phyloP scores from a whole-genome alignment of 1,140 invertebrate species.

The Drosophila neocordata region DNA sequence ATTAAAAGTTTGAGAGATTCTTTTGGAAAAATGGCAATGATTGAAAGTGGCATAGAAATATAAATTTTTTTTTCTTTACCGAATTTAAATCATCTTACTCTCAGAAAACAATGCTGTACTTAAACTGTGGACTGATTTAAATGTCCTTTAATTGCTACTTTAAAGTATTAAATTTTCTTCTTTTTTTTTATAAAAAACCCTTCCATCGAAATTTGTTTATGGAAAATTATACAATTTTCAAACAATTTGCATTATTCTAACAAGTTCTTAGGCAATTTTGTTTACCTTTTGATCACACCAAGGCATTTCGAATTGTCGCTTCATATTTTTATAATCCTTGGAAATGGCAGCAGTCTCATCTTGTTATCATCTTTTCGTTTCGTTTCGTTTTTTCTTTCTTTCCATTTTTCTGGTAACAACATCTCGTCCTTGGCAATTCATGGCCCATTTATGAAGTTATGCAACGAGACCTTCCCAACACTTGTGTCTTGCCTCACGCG shows the following conservation, averaged over 20 bases:
- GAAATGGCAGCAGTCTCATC: conserved; percentile 11
- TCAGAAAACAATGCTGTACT: no score
- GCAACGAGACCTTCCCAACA: conserved; percentile 13
- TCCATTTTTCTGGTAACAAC: no score
- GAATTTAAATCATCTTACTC: no score
- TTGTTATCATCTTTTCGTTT: conserved; percentile 5
- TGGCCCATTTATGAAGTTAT: conserved; percentile 47
- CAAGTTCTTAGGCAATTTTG: neutral
- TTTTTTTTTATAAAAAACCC: neutral
- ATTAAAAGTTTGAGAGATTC: neutral
- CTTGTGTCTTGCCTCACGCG: conserved; percentile 24
- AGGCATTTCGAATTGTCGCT: conserved; percentile 5
- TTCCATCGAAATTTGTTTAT: neutral
- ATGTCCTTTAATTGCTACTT: no score
- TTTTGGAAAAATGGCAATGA: no score
- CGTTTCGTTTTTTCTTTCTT: no score
- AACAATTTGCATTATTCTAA: neutral
- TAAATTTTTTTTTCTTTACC: no score
- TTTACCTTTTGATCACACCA: neutral
- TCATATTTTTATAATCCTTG: conserved; percentile 3
- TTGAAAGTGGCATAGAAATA: no score
- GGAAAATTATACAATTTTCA: neutral
- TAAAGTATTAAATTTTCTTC: no score
- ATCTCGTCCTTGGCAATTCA: conserved; percentile 10
- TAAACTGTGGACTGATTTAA: no score